These are phyloP conservation scores for Physocephala rufipes DNA, from an alignment of 2,888 invertebrate genomes.

Conservation along the genomic window DNA sequence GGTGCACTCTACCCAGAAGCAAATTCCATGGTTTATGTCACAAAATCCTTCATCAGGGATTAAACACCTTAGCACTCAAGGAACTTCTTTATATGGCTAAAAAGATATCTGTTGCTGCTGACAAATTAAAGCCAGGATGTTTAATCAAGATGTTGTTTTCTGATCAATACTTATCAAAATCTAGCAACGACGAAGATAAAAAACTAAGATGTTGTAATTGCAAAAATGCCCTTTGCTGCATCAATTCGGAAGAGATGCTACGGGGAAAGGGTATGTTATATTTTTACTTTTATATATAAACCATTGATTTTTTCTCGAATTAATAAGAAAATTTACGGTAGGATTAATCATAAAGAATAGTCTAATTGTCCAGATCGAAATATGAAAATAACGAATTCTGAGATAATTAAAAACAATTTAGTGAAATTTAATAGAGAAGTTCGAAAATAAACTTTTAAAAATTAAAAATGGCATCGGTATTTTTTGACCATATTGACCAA, in stretches of 20 bases:
- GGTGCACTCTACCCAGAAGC: constrained; percentile 53
- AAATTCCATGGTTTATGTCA: constrained; percentile 58
- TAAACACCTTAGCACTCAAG: constrained; percentile 53
- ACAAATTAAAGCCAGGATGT: constrained; percentile 56
- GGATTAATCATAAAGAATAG: no score
- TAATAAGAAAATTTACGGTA: no score
- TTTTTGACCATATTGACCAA: no score
- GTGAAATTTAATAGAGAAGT: no score
- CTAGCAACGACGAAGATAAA: constrained; percentile 20
- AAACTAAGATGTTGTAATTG: constrained; percentile 57
- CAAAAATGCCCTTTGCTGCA: constrained; percentile 52
- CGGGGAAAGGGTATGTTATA: constrained; percentile 54
- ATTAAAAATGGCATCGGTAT: no score
- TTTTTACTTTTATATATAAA: no score
- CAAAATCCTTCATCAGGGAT: constrained; percentile 57
- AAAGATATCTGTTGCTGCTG: constrained; percentile 56
- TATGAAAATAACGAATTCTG: no score
- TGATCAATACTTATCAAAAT: constrained; percentile 35
- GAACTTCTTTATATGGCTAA: constrained; percentile 60
- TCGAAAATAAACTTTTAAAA: no score
- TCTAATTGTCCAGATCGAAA: no score
- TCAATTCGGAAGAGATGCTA: constrained; percentile 57
- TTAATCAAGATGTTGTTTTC: constrained; percentile 53
- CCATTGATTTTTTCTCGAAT: no score
- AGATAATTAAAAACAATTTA: no score